A percentile compares a stretch with the other conserved stretches of the same genome.
Evolutionary conservation across 2,797 vertebrate genomes (phyloP).

Genomic region (Falco concolor): DNA sequence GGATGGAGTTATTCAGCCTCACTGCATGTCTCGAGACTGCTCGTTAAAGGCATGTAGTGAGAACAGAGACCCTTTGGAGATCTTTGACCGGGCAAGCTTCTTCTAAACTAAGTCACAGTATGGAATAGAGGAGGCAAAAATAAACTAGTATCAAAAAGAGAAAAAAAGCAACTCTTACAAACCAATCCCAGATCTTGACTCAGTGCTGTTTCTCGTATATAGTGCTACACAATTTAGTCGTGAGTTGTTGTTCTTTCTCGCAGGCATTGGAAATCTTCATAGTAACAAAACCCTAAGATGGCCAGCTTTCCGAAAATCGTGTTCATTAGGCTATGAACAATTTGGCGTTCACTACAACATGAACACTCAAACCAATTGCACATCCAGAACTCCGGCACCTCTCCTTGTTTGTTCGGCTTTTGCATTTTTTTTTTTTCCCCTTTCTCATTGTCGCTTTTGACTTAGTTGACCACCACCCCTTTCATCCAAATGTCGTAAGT

Average conservation of each 20-base stretch:
- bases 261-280: conserved; percentile 48
- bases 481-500: conserved; percentile 66
- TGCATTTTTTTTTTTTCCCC: neutral
- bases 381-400: conserved; percentile 72
- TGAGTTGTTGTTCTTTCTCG: neutral
- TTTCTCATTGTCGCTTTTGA: conserved; percentile 53
- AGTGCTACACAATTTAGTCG: conserved; percentile 61
- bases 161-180: neutral
- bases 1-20: neutral
- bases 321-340: conserved; percentile 70
- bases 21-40: neutral
- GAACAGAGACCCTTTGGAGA: conserved; percentile 38
- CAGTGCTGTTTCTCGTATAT: conserved; percentile 67
- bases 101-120: conserved; percentile 69
- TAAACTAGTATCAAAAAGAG: conserved; percentile 24
- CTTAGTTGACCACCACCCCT: conserved; percentile 69
- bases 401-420: conserved; percentile 53
- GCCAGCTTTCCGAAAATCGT: conserved; percentile 65
- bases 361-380: conserved; percentile 78
- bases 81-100: conserved; percentile 35
- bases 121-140: conserved; percentile 40
- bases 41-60: neutral
- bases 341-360: conserved; percentile 79
- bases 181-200: conserved; percentile 51
- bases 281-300: conserved; percentile 8